These are phyloP conservation scores for Centropus unirufus DNA, from an alignment of 2,113 vertebrate species.

Conservation along the genomic window DNA sequence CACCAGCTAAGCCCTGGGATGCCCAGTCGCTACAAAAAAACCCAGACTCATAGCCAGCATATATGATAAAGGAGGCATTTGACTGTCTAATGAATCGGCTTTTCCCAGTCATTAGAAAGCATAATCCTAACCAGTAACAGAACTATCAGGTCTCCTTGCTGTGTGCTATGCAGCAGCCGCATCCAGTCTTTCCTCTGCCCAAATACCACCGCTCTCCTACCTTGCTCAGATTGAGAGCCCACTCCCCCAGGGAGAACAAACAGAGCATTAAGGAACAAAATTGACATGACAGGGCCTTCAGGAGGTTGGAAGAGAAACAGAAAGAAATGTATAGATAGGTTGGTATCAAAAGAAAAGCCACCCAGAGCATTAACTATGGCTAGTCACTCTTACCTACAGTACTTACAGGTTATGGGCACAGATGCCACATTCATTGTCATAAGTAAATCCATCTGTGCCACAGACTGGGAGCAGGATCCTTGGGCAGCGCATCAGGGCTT, in stretches of 20 bases:
- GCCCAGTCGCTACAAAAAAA: not conserved
- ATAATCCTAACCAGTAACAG: not conserved
- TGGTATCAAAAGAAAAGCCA: not conserved
- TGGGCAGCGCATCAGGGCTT: not conserved
- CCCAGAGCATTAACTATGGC: not conserved
- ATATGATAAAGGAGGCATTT: not conserved
- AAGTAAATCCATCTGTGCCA: conserved; percentile 44
- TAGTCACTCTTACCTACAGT: not conserved
- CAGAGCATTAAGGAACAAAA: not conserved
- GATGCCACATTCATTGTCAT: conserved; percentile 35
- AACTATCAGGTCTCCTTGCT: not conserved
- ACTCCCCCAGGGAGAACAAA: not conserved
- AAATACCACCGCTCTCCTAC: not conserved
- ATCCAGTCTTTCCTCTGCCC: not conserved
- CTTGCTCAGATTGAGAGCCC: not conserved
- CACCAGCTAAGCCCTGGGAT: not conserved
- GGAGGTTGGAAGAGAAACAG: not conserved
- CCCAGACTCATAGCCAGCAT: not conserved
- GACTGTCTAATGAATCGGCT: not conserved
- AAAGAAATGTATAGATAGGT: not conserved
- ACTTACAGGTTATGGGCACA: conserved; percentile 62
- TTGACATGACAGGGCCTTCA: not conserved
- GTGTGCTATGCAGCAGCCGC: not conserved
- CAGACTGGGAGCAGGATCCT: conserved; percentile 34
- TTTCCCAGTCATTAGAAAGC: not conserved